Conservation (phyloP, 2,797 vertebrate genomes). For the Cuniculus paca region DNA sequence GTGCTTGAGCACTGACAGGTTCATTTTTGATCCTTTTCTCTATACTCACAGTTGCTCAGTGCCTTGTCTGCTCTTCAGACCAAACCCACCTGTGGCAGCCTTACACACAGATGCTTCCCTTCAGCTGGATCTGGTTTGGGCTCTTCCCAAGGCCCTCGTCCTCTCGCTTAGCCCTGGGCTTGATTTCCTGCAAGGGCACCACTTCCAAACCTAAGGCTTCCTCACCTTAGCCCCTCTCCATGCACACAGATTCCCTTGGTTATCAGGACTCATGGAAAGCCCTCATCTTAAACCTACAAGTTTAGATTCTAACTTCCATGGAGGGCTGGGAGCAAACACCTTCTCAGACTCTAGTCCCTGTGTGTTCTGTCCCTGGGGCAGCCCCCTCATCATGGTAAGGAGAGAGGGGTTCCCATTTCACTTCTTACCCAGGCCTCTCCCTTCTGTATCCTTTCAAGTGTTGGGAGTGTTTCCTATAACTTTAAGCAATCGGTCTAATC, state of each 20-base stretch:
- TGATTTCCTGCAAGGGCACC: neutral
- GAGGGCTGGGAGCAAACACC: constrained; percentile 14
- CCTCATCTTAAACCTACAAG: neutral
- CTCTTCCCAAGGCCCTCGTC: neutral
- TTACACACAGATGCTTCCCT: neutral
- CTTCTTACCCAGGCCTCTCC: neutral
- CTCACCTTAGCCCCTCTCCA: neutral
- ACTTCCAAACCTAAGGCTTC: neutral
- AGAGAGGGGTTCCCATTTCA: neutral
- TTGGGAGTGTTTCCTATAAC: constrained; percentile 1
- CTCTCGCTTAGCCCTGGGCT: neutral
- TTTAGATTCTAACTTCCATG: constrained; percentile 50
- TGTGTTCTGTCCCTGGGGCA: neutral
- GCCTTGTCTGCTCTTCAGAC: neutral
- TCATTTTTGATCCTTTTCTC: neutral
- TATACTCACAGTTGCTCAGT: neutral
- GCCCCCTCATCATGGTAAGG: neutral
- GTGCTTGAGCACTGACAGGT: neutral
- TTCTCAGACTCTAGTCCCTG: neutral
- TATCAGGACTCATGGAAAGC: neutral
- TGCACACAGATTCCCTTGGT: neutral
- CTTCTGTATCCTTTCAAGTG: neutral
- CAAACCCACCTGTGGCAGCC: neutral
- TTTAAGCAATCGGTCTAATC: constrained; percentile 22
- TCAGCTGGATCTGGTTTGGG: neutral